Conservation (phyloP, 2,113 vertebrate genomes). For the Dendropsophus ebraccatus region DNA sequence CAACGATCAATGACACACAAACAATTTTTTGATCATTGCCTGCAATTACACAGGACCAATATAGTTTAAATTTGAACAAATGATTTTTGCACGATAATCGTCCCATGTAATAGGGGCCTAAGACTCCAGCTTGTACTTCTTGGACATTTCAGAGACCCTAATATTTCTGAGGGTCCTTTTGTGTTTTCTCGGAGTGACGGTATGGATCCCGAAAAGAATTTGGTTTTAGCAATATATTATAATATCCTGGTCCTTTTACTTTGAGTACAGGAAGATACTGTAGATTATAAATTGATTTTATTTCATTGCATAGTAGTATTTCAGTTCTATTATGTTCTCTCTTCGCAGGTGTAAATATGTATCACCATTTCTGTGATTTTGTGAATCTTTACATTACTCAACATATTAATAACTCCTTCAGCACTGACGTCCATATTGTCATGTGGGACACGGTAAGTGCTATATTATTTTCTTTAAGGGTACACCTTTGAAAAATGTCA, state of each 20-base stretch:
- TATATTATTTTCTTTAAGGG: neutral
- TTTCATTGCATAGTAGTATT: neutral
- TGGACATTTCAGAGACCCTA: neutral
- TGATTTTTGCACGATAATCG: no score
- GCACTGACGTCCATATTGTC: conserved; percentile 85
- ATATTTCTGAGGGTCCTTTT: neutral
- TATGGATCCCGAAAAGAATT: neutral
- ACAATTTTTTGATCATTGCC: no score
- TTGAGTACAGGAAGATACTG: neutral
- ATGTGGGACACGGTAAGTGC: conserved; percentile 98
- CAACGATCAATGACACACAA: no score
- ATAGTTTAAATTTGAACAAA: no score
- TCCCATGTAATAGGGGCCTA: no score
- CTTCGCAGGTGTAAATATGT: conserved; percentile 93
- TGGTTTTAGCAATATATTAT: neutral
- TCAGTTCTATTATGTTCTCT: neutral
- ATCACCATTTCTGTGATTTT: conserved; percentile 98
- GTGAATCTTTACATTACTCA: conserved; percentile 96
- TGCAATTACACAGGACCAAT: no score
- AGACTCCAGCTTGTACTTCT: no score
- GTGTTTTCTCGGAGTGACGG: no score
- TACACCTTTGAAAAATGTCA: no score
- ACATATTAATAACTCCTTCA: conserved; percentile 94
- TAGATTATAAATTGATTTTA: neutral
- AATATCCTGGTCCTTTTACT: no score